Percentiles rank a stretch among this genome's conserved stretches.
These are phyloP conservation scores for Eupleurogrammus muticus DNA, from an alignment of 2,797 vertebrate species.

Conservation along the genomic window DNA sequence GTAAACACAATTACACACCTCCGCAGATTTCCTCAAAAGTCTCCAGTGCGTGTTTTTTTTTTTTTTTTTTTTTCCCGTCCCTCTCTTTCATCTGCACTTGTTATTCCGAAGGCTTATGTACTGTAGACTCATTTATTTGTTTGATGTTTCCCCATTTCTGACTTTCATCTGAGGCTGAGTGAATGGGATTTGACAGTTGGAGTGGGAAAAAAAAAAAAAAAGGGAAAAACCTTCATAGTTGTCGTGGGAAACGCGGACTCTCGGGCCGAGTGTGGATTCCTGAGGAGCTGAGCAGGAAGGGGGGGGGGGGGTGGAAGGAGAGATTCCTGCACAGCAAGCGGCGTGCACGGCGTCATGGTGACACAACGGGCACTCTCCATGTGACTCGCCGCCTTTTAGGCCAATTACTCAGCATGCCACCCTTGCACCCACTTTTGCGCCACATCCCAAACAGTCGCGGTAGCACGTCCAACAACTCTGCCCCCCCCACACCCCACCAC, in stretches of 20 bases:
- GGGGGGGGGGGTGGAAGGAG: slow-evolving; percentile 1
- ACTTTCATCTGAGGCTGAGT: slow-evolving; percentile 43
- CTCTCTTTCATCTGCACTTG: slow-evolving; percentile 29
- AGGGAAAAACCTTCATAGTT: slow-evolving; percentile 43
- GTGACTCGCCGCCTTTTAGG: slow-evolving; percentile 78
- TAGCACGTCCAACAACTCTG: slow-evolving; percentile 55
- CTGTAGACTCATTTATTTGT: slow-evolving; percentile 43
- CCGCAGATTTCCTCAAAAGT: slow-evolving; percentile 24
- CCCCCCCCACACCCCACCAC: too few relatives aligned
- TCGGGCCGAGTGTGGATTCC: too few relatives aligned
- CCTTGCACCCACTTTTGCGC: too few relatives aligned
- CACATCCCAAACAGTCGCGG: slow-evolving; percentile 58
- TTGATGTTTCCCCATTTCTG: slow-evolving; percentile 35
- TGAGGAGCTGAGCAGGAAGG: slow-evolving; percentile 26
- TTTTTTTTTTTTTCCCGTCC: slow-evolving; percentile 1
- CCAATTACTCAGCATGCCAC: slow-evolving; percentile 70
- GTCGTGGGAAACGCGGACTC: slow-evolving; percentile 60
- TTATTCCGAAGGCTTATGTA: slow-evolving; percentile 33
- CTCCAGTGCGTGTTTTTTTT: slow-evolving; percentile 6
- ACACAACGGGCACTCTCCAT: slow-evolving; percentile 57
- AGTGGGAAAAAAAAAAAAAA: neutral
- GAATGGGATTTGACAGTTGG: slow-evolving; percentile 42
- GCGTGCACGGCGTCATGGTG: slow-evolving; percentile 67
- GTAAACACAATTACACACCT: slow-evolving; percentile 22
- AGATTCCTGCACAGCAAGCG: slow-evolving; percentile 42